Evolutionary conservation across 2,797 vertebrate genomes (phyloP), one percentile per base, ranked within the genome.

Genomic region (Sitta carolinensis): DNA sequence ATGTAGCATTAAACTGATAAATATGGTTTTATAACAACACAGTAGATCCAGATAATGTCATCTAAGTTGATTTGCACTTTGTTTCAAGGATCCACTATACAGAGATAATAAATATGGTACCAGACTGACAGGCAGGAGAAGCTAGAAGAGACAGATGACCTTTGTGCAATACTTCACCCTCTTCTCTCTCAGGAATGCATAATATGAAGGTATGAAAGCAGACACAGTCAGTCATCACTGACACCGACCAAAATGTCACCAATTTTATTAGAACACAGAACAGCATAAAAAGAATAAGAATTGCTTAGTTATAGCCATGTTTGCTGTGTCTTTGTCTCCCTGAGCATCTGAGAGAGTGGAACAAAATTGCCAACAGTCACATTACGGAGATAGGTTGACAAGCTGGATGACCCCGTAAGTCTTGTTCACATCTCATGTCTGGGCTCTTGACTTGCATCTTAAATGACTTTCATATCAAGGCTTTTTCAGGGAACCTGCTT

Each of bases 1-100:
- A 88, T 48, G 36, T 43, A 87, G 55, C 79, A 91, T 93, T 95
- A 87, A 93, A 96, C 62, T 77, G 63, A 95, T 68, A 87, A 90
- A 89, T 89, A 83, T 5, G 26, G 38, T 78, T 91, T 95, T 81
- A 58, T 52, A 90, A 93, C 52, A 86, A 52, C 36, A 81, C 29
- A 83, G 67, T 34, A 94, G 69, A 91, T 61, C 18, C 43, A 90
- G 62, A 87, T 67, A 84, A 90, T 38, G 73, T 47, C 91, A 93
- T 83, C 57, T 43, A 87, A 92, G 76, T 61, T 84, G 93, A 95
- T 95, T 48, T 96, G 40, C 61, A 77, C 68, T 84, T 84, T 75
- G 43, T 63, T 93, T 95, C 89, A 82, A 87, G 94, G 63, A 85
- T 42, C 36, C 26, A 43, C 59, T 90, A 58, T 64, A 74, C 0